A percentile compares a stretch with the other conserved stretches of the same genome.
These are phyloP conservation scores for Acanthococcus lagerstroemiae DNA, from an alignment of 2,888 invertebrate species.

Conservation along the genomic window DNA sequence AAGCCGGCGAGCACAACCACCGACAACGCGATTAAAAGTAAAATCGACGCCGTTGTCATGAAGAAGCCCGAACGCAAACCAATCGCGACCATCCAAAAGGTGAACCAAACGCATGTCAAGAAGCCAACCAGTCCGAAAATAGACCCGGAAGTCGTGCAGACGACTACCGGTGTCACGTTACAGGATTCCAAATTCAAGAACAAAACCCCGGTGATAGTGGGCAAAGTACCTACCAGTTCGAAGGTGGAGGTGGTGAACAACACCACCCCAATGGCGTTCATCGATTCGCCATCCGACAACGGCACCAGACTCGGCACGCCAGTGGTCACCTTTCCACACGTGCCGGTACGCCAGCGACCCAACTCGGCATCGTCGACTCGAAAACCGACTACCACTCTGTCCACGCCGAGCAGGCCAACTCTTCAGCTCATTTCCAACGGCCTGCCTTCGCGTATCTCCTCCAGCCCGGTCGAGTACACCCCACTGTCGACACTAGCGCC, in stretches of 20 bases:
- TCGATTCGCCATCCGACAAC: conserved; percentile 39
- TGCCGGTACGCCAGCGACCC: conserved; percentile 33
- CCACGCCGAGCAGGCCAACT: conserved; percentile 26
- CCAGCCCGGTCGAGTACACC: conserved; percentile 12
- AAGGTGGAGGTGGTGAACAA: conserved; percentile 36
- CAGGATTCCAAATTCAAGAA: conserved; percentile 39
- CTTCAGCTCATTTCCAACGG: conserved; percentile 16
- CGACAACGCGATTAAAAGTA: conserved; percentile 13
- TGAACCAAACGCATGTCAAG: conserved; percentile 31
- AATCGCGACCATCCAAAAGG: conserved; percentile 33
- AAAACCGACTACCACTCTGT: conserved; percentile 27
- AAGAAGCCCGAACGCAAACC: conserved; percentile 33
- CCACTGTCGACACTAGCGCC: conserved; percentile 27
- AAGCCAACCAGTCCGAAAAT: conserved; percentile 3
- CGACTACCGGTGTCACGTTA: conserved; percentile 33
- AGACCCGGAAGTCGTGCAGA: conserved; percentile 10
- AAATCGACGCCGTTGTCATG: conserved; percentile 16
- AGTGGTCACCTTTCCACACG: conserved; percentile 34
- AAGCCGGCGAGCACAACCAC: conserved; percentile 20
- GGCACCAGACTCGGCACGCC: conserved; percentile 34
- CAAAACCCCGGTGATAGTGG: conserved; percentile 38
- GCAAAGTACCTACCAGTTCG: conserved; percentile 39
- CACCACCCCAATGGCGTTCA: conserved; percentile 35
- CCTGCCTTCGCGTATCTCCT: background rate
- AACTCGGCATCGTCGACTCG: conserved; percentile 33